Evolutionary conservation across 1,140 invertebrate genomes (phyloP).

Genomic region (Asbolus verrucosus): DNA sequence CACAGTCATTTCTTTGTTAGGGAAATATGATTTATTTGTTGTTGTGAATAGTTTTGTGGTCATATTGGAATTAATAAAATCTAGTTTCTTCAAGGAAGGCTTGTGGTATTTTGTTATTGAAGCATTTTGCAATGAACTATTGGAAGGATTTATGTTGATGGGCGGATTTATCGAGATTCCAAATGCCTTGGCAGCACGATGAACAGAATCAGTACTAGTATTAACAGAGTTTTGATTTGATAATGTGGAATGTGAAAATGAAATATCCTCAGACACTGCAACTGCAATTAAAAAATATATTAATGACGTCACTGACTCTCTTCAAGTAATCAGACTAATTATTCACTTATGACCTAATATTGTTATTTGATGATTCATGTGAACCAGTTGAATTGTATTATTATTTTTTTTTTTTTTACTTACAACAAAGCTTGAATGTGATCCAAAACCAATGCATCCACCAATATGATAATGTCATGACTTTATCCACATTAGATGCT

Average conservation of each 20-base stretch:
- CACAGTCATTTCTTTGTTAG: conserved; percentile 53
- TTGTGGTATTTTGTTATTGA: conserved; percentile 41
- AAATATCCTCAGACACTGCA: conserved; percentile 43
- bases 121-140: conserved; percentile 21
- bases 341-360: conserved; percentile 47
- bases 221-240: background rate
- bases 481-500: conserved; percentile 64
- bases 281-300: conserved; percentile 58
- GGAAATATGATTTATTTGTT: conserved; percentile 40
- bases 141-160: conserved; percentile 41
- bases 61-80: conserved; percentile 35
- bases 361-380: conserved; percentile 41
- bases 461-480: conserved; percentile 76
- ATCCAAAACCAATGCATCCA: conserved; percentile 81
- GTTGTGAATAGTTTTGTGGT: conserved; percentile 39
- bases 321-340: conserved; percentile 38
- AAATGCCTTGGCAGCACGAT: conserved; percentile 23
- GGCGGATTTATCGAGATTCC: conserved; percentile 45
- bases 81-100: conserved; percentile 42
- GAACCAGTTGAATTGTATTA: conserved; percentile 22
- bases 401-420: conserved; percentile 58
- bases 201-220: conserved; percentile 23
- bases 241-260: conserved; percentile 50
- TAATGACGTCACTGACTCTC: conserved; percentile 56
- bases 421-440: conserved; percentile 68